phyloP scores from a whole-genome alignment of 2,888 invertebrate species.

The Sarcophaga subvicina region DNA sequence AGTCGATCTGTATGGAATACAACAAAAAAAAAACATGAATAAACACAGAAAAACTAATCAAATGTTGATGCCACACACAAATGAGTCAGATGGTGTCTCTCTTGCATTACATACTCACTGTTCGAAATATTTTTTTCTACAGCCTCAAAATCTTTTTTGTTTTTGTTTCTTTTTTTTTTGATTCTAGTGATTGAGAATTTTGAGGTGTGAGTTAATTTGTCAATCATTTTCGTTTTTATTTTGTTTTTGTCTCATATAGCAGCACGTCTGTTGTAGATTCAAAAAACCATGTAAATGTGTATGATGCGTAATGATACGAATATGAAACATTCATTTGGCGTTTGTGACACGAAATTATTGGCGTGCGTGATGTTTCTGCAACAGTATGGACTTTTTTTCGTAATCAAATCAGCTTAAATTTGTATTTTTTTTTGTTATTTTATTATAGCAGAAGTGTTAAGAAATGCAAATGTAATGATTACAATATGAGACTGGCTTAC shows the following conservation, averaged over 20 bases:
- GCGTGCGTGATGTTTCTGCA: conserved; percentile 77
- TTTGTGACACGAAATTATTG: conserved; percentile 73
- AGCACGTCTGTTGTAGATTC: neutral
- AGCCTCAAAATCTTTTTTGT: neutral
- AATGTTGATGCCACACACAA: conserved; percentile 59
- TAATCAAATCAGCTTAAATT: conserved; percentile 35
- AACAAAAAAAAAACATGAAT: neutral
- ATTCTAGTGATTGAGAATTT: conserved; percentile 29
- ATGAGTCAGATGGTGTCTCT: conserved; percentile 59
- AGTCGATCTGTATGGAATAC: conserved; percentile 67
- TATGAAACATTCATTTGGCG: conserved; percentile 70
- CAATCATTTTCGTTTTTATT: conserved; percentile 26
- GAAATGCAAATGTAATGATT: conserved; percentile 23
- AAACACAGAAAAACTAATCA: conserved; percentile 70
- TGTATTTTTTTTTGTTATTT: neutral
- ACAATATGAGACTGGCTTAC: conserved; percentile 4
- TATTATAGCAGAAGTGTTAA: neutral
- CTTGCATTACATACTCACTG: neutral
- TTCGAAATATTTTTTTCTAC: neutral
- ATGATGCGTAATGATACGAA: conserved; percentile 59
- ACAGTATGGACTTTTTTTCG: conserved; percentile 7
- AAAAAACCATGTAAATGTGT: neutral
- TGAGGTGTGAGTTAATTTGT: conserved; percentile 64
- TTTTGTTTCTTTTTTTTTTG: neutral
- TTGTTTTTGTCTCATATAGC: conserved; percentile 1